Base-by-base conservation (phyloP, 2,888 invertebrate species). In the Crocallis elinguaria region DNA sequence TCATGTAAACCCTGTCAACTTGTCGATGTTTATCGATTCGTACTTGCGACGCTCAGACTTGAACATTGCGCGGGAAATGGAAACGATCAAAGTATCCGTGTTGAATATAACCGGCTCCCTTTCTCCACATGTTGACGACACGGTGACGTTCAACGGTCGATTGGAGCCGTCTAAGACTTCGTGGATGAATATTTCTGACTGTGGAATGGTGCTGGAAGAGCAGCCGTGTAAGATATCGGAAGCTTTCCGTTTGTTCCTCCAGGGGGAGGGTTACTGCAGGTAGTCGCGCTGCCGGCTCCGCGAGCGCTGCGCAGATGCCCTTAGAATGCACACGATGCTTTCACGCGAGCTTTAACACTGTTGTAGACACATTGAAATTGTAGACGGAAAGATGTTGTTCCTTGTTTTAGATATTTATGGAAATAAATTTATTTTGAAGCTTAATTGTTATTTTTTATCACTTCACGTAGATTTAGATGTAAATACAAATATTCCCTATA, bases 151-250 rank as follows among this genome's bases (percentile, higher is more conserved):
- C 84, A 99, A 99, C 82, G 97, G 98, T 32, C 94, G 98, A 49
- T 93, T 99, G 82, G 98, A 99, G 86, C 99, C 99, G 9, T 94
- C 97, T 58, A 98, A 97, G 84, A 98, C 98, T 27, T 98, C 98
- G 39, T 99, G 99, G 98, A 95, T 99, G 95, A 99, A 98, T 95
- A 96, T 99, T 71, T 98, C 98, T 21, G 99, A 99, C 84, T 98
- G 98, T 82, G 99, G 99, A 59, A 97, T 99, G 97, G 98, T 99
- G 5, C 89, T 99, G 74, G 99, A 99, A 91, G 99, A 99, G 85
- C 98, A 98, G 85, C 99, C 99, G 32, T 96, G 95, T 68, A 99
- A 99, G 93, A 96, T 99, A 70, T 96, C 98, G 75, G 99, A 99
- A 92, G 98, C 99, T 50, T 96, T 99, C 90, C 94, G 98, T 81